Base-by-base conservation (phyloP, 2,888 invertebrate genomes). In the Folsomia manolachei region DNA sequence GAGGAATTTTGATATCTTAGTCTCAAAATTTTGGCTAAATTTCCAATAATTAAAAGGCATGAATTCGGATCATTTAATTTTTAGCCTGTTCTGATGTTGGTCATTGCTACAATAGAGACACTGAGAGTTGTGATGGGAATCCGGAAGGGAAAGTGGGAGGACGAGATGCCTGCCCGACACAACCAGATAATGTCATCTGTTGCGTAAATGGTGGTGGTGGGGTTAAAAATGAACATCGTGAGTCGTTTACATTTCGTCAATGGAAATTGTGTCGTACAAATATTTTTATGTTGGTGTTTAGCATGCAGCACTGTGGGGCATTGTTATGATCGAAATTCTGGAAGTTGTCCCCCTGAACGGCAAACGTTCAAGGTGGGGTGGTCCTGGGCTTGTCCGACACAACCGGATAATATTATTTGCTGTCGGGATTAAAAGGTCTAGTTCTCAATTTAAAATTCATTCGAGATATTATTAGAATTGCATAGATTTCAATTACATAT, bases 141-240 rank as follows among this genome's bases (percentile, higher is more conserved):
- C 56, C 7, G 21, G n/a, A 7, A 19, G 56, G n/a, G 7, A 56
- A 56, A n/a, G 56, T 56, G 4, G 21, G n/a, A 14, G 56, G 56
- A 4, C 19, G n/a, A n/a, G 7, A 19, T 7, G 56, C 19, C 21
- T 56, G 56, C 56, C 56, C 56, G 7, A 56, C 56, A 7, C 56
- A 56, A 21, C 56, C 56, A n/a, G 21, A 56, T 21, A 56, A 56
- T 19, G n/a, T 56, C 56, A 56, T 56, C n/a, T 56, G 56, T 56
- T 51, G 51, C 51, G 51, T n/a, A n/a, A n/a, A n/a, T 39, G 39
- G 4, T 9, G 39, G 4, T 39, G 4, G 39, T 39, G 4, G 39
- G 4, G 39, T 39, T 4, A 39, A 39, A 39, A 39, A 39, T 39
- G 39, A 39, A 39, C 7, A 4, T 14, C 39, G 39, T 39, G 14